Evolutionary conservation across 2,113 vertebrate species (phyloP).

Genomic region (Boleophthalmus pectinirostris): DNA sequence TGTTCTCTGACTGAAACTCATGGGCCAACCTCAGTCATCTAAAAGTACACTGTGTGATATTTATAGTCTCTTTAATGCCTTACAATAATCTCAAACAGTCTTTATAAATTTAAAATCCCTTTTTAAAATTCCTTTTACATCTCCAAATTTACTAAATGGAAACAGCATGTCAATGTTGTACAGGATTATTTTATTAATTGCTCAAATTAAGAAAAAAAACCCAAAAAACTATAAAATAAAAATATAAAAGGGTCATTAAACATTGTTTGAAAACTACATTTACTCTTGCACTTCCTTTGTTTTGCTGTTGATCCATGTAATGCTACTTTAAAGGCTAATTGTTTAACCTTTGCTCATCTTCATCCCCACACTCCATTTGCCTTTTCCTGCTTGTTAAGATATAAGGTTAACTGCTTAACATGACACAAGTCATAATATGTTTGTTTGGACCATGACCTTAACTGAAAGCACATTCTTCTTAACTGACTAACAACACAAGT

Average conservation of each 20-base stretch:
- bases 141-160: no score
- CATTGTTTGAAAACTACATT: no score
- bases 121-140: no score
- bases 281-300: no score
- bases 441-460: conserved; percentile 55
- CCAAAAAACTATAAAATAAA: no score
- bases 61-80: neutral
- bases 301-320: neutral
- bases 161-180: no score
- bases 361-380: neutral
- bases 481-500: conserved; percentile 10
- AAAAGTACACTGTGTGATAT: neutral
- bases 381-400: conserved; percentile 10
- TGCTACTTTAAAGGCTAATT: neutral
- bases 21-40: neutral
- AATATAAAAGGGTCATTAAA: no score
- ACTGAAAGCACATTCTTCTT: conserved; percentile 51
- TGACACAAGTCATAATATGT: conserved; percentile 45
- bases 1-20: neutral
- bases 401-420: conserved; percentile 44
- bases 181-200: neutral
- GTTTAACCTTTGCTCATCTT: neutral
- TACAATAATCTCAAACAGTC: neutral
- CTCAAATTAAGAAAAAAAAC: neutral
- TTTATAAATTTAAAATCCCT: neutral